These are phyloP conservation scores for Drosophila infuscata DNA, from an alignment of 2,888 invertebrate genomes.

Conservation along the genomic window DNA sequence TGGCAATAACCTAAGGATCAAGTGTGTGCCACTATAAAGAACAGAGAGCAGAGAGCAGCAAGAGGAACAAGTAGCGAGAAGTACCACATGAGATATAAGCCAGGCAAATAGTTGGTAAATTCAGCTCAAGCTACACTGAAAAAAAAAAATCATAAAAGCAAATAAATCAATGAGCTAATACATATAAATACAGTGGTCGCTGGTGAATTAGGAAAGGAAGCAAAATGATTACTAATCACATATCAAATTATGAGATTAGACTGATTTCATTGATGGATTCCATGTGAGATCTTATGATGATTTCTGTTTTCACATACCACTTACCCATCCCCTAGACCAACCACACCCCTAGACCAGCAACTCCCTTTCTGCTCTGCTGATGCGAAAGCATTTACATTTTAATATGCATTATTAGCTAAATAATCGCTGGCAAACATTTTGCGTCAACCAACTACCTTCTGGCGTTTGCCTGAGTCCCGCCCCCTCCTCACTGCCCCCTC, in stretches of 20 bases:
- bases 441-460: slow-evolving; percentile 29
- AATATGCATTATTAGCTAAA: slow-evolving; percentile 72
- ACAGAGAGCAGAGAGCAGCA: neutral
- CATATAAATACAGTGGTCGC: neutral
- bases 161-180: slow-evolving; percentile 22
- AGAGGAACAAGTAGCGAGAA: neutral
- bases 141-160: slow-evolving; percentile 7
- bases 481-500: neutral
- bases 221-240: neutral
- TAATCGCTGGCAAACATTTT: slow-evolving; percentile 66
- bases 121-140: slow-evolving; percentile 11
- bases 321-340: neutral
- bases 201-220: neutral
- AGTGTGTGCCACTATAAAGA: slow-evolving; percentile 17
- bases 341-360: neutral
- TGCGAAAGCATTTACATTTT: slow-evolving; percentile 59
- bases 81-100: slow-evolving; percentile 22
- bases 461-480: slow-evolving; percentile 29
- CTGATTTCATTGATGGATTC: neutral
- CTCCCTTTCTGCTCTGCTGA: neutral
- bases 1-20: slow-evolving; percentile 26
- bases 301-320: neutral
- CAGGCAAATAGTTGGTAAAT: slow-evolving; percentile 30
- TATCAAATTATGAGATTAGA: neutral
- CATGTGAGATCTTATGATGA: neutral